Percentiles rank a stretch among this genome's conserved stretches.
Conservation (phyloP, 2,113 vertebrate species). For the Geococcyx californianus region DNA sequence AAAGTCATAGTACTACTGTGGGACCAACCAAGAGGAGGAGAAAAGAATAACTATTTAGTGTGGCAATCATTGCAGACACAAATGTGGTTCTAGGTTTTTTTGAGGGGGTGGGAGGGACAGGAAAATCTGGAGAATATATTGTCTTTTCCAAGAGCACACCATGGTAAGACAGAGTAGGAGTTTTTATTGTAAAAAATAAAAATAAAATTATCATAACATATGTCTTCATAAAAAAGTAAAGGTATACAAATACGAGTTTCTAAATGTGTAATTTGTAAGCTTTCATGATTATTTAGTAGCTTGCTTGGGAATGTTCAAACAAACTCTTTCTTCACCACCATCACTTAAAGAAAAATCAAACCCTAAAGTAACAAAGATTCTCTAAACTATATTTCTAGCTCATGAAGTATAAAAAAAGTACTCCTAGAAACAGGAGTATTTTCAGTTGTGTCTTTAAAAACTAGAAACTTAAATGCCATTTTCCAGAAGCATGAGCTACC, state of each 20-base stretch:
- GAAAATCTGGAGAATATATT: not conserved
- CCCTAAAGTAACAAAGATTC: not conserved
- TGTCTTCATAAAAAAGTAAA: not conserved
- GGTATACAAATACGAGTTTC: not conserved
- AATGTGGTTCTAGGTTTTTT: too few species aligned
- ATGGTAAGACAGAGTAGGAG: not conserved
- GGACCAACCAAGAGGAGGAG: not conserved
- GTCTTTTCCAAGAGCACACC: not conserved
- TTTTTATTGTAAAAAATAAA: not conserved
- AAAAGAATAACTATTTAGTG: not conserved
- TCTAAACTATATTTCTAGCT: not conserved
- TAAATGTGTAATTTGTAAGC: not conserved
- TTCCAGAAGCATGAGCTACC: not conserved
- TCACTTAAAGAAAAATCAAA: not conserved
- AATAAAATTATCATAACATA: not conserved
- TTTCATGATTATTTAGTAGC: not conserved
- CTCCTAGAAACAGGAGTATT: not conserved
- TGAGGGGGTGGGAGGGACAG: too few species aligned
- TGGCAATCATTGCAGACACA: not conserved
- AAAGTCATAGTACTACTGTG: not conserved
- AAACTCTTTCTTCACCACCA: not conserved
- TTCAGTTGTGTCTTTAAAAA: not conserved
- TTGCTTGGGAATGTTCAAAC: not conserved
- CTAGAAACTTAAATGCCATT: not conserved
- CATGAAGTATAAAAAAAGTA: not conserved